Evolutionary conservation across 2,113 vertebrate genomes (phyloP), one percentile per base, ranked within the genome.

Genomic region (Aphelocoma coerulescens): DNA sequence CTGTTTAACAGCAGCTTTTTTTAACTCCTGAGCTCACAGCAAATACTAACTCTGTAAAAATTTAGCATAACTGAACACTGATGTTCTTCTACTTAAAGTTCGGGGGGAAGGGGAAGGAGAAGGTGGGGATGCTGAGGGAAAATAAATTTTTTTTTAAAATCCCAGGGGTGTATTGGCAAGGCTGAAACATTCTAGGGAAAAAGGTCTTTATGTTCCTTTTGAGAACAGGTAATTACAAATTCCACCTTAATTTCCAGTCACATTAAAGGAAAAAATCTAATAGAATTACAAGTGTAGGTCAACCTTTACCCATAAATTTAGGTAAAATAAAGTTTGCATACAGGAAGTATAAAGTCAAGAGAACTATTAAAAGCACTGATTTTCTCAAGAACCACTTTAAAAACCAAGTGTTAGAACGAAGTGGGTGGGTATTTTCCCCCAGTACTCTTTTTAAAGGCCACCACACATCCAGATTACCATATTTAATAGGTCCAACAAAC

Each of bases 391-490:
- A 59, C 4, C 32, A 32, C 18, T 44, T 66, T 3, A 89, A 74
- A 84, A 87, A 59, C 35, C 1, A 55, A 27, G 13, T 39, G 28
- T 30, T 77, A 41, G 9, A 10, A 85, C 57, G 55, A 66, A 2
- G 2, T 5, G 7, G 21, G 11, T 44, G 49, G 19, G 3, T 57
- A 35, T 73, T 73, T 73, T 19, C 17, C 20, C 32, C 18, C 19
- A 37, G 8, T 35, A 54, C 4, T 75, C 13, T 46, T 69, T 77
- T 80, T 43, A 61, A 72, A 12, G 20, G 4, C 24, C n/a, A 24
- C 14, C 49, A 82, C 41, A 67, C 11, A 83, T 68, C 21, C 74
- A 73, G 39, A 97, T 98, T 97, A 99, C 99, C 98, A 6, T 98
- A 98, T 94, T 98, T 98, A 81, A 98, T 94, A 65, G 96, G 96